Base-by-base conservation (phyloP, 2,888 invertebrate genomes). In the Dolichomitus sp. region DNA sequence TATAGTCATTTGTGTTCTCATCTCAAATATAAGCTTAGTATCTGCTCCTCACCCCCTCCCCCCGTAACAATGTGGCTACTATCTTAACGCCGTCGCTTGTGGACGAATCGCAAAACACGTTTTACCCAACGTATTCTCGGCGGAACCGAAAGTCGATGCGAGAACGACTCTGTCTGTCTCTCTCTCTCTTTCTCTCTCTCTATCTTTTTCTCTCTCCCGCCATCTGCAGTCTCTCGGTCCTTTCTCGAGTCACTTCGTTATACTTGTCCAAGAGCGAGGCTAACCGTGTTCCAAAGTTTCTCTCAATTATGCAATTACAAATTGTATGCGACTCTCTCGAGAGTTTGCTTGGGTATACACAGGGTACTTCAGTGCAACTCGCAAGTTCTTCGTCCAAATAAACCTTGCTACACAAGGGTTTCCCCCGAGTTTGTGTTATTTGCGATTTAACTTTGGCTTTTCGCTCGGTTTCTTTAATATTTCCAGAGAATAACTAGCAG, bases 301-400 rank as follows among this genome's bases (percentile, higher is more conserved):
- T 66, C 33, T 61, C 70, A 82, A 79, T 82, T 75, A 82, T 66
- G 70, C 70, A 75, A 79, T 75, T 75, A 79, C 78, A 59, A 82
- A 78, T 70, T 70, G 82, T 74, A 75, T 59, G 65, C 54, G 57
- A 75, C 74, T 75, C 69, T 50, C 50, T 59, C 45, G 74, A 69
- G 65, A 65, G 70, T 74, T 70, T 70, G 33, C 23, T 40, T 23
- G 50, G 17, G 57, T 37, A 37, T 37, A 66, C 54, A 70, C 52
- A 45, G 11, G 14, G 4, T 30, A 27, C 54, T 30, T 14, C 57
- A 17, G 37, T 52, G 48, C 42, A 48, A 73, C 19, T 52, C 19
- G 4, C 57, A n/a, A 73, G 45, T 48, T 73, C n/a, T 19, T 23
- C 33, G 23, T 37, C 30, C 59, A 23, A 12, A 17, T 11, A 48